Base-by-base conservation (phyloP, 2,113 vertebrate genomes). In the Anser cygnoides region DNA sequence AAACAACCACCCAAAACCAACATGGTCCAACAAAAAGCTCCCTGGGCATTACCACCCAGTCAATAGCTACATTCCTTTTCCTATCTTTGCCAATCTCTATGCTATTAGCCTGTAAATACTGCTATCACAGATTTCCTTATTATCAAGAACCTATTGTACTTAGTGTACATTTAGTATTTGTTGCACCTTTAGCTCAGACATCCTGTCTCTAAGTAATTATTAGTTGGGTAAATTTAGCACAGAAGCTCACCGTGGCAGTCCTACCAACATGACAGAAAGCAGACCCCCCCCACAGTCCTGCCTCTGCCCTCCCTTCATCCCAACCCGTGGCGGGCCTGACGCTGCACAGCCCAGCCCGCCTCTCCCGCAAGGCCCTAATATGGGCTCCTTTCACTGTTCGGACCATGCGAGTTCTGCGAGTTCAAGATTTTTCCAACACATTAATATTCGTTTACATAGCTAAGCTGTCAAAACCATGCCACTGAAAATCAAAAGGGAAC, bases 351-450 rank as follows among this genome's bases (percentile, higher is more conserved):
- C 28, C 23, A 6, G 28, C 52, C 22, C 3, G 3, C 3, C 28
- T 44, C 62, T 67, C 78, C 46, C 2, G 2, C 26, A 23, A 19
- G 11, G n/a, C 10, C 39, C 49, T 15, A 12, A 80, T 13, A 82
- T 8, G 22, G 54, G 50, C 46, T 41, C 33, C 49, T 25, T n/a
- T 13, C n/a, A 22, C 33, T 39, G 49, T 20, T 73, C 41, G 52
- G n/a, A 86, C 50, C 35, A 59, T 3, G 2, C 10, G 59, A 50
- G 11, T 33, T 37, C 70, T n/a, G 16, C 0, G 0, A 0, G 17
- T 57, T 88, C 57, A 65, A 93, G 25, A 63, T 33, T 80, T 76
- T 85, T 76, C 62, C 83, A 37, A 52, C 22, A 50, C 11, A 33
- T 12, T 44, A 55, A 62, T n/a, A 74, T 21, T 54, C n/a, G 80